Evolutionary conservation across 2,888 invertebrate species (phyloP).

Genomic region (Laothoe populi): DNA sequence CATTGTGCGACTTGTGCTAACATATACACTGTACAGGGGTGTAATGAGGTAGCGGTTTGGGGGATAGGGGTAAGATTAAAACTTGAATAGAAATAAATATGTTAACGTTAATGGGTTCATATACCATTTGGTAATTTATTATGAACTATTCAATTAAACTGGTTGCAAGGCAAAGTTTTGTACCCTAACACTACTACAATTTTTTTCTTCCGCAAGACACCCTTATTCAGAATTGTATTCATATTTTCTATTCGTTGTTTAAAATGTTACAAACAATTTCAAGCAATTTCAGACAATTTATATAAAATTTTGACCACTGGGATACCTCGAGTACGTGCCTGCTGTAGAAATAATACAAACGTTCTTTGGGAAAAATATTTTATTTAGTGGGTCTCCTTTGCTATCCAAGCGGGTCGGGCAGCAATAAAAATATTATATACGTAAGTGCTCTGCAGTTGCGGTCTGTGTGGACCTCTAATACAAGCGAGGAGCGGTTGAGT

Average conservation of each 20-base stretch:
- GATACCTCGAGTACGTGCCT: slow-evolving; percentile 22
- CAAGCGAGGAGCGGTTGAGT: slow-evolving; percentile 15
- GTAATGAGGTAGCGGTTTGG: neutral
- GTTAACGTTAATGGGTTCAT: too few species aligned
- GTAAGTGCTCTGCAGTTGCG: slow-evolving; percentile 47
- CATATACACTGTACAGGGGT: slow-evolving; percentile 25
- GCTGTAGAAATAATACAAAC: slow-evolving; percentile 53
- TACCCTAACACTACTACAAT: too few species aligned
- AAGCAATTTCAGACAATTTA: neutral
- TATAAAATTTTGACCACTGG: neutral
- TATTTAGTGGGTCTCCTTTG: slow-evolving; percentile 73
- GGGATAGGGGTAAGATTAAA: too few species aligned
- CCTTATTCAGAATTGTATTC: too few species aligned
- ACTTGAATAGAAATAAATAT: too few species aligned
- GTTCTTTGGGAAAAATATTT: slow-evolving; percentile 69
- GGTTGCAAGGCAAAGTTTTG: too few species aligned
- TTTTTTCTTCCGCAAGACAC: too few species aligned
- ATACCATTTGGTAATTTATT: too few species aligned
- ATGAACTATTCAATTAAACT: too few species aligned
- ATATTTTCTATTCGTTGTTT: too few species aligned
- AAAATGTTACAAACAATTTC: neutral
- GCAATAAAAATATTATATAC: slow-evolving; percentile 79
- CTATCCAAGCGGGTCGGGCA: slow-evolving; percentile 62
- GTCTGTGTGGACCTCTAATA: slow-evolving; percentile 22
- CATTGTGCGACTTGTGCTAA: slow-evolving; percentile 29